Percentiles rank a stretch among this genome's conserved stretches.
Evolutionary conservation across 2,888 invertebrate species (phyloP).

Genomic region (Meghimatium bilineatum): DNA sequence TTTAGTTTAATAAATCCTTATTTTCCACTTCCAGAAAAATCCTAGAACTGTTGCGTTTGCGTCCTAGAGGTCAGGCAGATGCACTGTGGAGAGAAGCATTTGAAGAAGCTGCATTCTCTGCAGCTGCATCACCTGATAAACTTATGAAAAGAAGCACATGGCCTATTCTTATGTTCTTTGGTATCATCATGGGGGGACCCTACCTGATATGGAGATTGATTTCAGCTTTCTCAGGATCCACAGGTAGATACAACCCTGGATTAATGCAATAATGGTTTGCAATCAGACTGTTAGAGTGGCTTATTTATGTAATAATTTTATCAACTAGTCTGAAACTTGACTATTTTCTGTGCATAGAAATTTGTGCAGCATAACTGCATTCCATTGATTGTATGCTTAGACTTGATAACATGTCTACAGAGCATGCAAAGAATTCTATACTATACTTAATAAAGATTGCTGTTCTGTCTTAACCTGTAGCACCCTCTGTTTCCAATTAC

Average conservation of each 20-base stretch:
- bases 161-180: slow-evolving; percentile 93
- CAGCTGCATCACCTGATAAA: slow-evolving; percentile 77
- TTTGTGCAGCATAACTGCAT: too few relatives aligned
- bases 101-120: slow-evolving; percentile 64
- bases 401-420: too few relatives aligned
- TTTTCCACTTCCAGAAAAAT: slow-evolving; percentile 79
- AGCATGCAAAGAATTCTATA: too few relatives aligned
- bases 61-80: slow-evolving; percentile 75
- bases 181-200: slow-evolving; percentile 92
- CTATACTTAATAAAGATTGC: too few relatives aligned
- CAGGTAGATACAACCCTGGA: neutral
- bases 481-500: too few relatives aligned
- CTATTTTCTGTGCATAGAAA: too few relatives aligned
- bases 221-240: slow-evolving; percentile 76
- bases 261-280: too few relatives aligned
- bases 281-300: too few relatives aligned
- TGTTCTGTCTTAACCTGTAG: too few relatives aligned
- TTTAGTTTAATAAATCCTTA: neutral
- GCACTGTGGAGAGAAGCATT: slow-evolving; percentile 74
- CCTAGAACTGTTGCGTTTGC: slow-evolving; percentile 81
- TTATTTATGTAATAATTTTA: too few relatives aligned
- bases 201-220: slow-evolving; percentile 92
- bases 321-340: too few relatives aligned
- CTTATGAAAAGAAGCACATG: slow-evolving; percentile 81
- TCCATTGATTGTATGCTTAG: too few relatives aligned